These are phyloP conservation scores for Pitta sordida DNA, from an alignment of 2,113 vertebrate genomes.

Conservation along the genomic window DNA sequence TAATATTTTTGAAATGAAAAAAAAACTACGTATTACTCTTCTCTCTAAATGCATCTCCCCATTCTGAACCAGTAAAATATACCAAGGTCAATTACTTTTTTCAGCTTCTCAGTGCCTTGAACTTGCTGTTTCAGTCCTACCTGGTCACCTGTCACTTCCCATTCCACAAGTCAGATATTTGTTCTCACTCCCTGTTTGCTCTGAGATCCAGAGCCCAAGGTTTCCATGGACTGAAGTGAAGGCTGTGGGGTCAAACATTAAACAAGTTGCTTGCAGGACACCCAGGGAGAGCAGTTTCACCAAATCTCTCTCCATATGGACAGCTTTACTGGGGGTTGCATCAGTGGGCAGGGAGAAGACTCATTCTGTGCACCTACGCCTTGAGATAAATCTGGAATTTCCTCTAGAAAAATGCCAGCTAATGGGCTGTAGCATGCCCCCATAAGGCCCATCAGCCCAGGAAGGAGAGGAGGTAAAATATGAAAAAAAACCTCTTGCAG, in stretches of 20 bases:
- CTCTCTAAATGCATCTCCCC: not conserved
- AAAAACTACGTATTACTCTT: not conserved
- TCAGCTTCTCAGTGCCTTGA: rapidly evolving
- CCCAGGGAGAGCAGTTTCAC: not conserved
- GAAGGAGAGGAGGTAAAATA: not conserved
- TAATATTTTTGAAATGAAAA: not conserved
- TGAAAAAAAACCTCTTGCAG: not conserved
- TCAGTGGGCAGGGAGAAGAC: not conserved
- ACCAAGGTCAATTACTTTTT: not conserved
- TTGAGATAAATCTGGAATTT: not conserved
- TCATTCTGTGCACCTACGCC: not conserved
- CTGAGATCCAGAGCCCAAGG: not conserved
- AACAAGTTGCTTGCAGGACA: not conserved
- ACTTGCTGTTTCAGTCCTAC: not conserved
- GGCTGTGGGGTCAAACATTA: not conserved
- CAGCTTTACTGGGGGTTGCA: not conserved
- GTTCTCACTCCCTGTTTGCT: not conserved
- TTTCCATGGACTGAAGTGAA: not conserved
- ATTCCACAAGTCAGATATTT: not conserved
- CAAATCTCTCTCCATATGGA: not conserved
- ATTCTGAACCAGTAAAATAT: not conserved
- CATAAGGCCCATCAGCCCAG: not conserved
- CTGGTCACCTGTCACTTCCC: not conserved
- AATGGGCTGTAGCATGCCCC: not conserved
- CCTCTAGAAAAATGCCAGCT: not conserved